Percentiles rank a stretch among this genome's conserved stretches.
Conservation (phyloP, 2,113 vertebrate species). For the Nycticorax nycticorax region DNA sequence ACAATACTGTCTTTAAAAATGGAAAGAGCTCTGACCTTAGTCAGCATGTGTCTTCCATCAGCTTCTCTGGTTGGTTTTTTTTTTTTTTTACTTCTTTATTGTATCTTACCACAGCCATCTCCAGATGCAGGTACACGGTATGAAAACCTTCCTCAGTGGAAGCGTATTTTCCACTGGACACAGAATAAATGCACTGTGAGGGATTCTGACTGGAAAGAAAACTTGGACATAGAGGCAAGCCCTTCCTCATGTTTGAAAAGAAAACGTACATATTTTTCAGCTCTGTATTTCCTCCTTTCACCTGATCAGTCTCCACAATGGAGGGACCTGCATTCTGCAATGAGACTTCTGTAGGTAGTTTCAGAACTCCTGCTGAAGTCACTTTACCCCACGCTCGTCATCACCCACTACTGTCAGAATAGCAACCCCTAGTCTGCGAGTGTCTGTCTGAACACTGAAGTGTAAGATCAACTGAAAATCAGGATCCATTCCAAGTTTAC, state of each 20-base stretch:
- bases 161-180: background rate
- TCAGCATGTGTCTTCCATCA: background rate
- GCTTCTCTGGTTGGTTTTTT: background rate
- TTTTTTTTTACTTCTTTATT: background rate
- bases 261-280: background rate
- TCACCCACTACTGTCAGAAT: background rate
- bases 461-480: background rate
- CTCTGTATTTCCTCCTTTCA: background rate
- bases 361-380: background rate
- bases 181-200: background rate
- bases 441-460: background rate
- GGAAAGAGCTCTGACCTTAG: conserved; percentile 10
- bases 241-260: background rate
- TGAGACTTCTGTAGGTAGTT: background rate
- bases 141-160: background rate
- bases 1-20: background rate
- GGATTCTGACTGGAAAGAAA: background rate
- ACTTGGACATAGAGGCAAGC: background rate
- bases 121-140: background rate
- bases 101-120: background rate
- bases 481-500: background rate
- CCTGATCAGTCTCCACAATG: background rate
- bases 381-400: background rate
- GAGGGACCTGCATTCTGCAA: background rate
- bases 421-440: background rate